phyloP scores from a whole-genome alignment of 1,140 invertebrate genomes.

The Augochlora pura region DNA sequence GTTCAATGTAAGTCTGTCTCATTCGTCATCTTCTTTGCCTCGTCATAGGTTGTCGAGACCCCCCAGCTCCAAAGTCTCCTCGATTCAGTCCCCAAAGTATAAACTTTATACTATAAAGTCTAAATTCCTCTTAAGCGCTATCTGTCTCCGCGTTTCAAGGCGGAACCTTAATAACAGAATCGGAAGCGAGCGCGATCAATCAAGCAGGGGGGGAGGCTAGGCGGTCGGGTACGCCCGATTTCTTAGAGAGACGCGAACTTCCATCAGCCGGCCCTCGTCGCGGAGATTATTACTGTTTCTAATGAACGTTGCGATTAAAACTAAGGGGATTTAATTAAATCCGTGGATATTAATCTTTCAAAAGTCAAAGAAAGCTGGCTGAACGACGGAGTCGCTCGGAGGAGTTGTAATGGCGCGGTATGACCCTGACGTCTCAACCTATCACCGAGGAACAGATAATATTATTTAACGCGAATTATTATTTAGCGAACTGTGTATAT shows the following conservation, averaged over 20 bases:
- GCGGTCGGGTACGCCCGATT: too few species aligned
- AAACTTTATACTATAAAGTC: too few species aligned
- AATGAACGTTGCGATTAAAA: slow-evolving; percentile 50
- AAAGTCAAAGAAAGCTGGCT: slow-evolving; percentile 36
- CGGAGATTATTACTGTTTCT: slow-evolving; percentile 40
- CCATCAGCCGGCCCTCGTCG: slow-evolving; percentile 22
- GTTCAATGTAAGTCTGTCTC: slow-evolving; percentile 95
- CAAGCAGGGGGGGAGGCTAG: slow-evolving; percentile 14
- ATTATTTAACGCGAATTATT: background rate
- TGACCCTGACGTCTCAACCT: background rate
- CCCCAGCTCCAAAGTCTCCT: too few species aligned
- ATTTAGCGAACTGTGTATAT: too few species aligned
- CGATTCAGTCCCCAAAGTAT: too few species aligned
- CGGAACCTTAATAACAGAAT: background rate
- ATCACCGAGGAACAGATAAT: background rate
- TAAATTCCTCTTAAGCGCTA: too few species aligned
- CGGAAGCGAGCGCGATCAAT: slow-evolving; percentile 31
- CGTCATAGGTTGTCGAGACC: too few species aligned
- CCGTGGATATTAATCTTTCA: slow-evolving; percentile 35
- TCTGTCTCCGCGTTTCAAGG: too few species aligned
- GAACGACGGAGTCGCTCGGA: background rate
- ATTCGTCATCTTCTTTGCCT: too few species aligned
- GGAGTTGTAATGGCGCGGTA: background rate
- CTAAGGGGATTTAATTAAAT: slow-evolving; percentile 43
- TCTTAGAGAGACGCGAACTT: slow-evolving; percentile 30